phyloP scores from a whole-genome alignment of 2,888 invertebrate species.

The Ligdia adustata region DNA sequence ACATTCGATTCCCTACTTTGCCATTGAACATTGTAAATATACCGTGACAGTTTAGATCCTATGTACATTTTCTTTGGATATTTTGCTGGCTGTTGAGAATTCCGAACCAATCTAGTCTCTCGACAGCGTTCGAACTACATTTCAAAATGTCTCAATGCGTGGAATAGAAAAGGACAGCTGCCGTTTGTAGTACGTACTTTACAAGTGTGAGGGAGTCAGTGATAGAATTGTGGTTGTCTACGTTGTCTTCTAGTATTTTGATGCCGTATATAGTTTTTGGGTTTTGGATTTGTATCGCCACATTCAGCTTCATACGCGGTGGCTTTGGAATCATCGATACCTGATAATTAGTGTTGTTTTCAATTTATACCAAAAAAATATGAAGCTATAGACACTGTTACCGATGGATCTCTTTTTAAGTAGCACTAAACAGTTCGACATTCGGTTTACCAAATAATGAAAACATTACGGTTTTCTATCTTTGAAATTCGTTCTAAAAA shows the following conservation, averaged over 20 bases:
- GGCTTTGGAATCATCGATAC: conserved; percentile 63
- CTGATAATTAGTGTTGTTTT: conserved; percentile 76
- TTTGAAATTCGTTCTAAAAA: conserved; percentile 66
- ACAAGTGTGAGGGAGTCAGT: neutral
- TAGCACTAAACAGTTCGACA: conserved; percentile 42
- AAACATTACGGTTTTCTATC: conserved; percentile 61
- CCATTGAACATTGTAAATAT: conserved; percentile 76
- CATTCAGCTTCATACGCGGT: conserved; percentile 22
- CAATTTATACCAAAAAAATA: conserved; percentile 81
- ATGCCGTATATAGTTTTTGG: neutral
- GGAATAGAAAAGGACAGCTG: conserved; percentile 10
- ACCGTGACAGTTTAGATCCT: conserved; percentile 50
- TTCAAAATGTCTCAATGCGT: conserved; percentile 9
- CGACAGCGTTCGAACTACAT: conserved; percentile 51
- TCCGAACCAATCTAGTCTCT: conserved; percentile 75
- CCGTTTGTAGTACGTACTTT: conserved; percentile 6
- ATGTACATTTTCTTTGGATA: conserved; percentile 37
- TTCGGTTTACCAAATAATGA: conserved; percentile 72
- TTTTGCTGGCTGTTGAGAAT: conserved; percentile 41
- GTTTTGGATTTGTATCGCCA: conserved; percentile 9
- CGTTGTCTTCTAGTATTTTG: conserved; percentile 6
- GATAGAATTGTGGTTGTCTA: conserved; percentile 12
- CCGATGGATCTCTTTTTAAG: conserved; percentile 80
- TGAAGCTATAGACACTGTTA: conserved; percentile 79
- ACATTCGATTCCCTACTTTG: conserved; percentile 64